These are phyloP conservation scores for Campoplex capitator DNA, from an alignment of 2,888 invertebrate species.

Conservation along the genomic window DNA sequence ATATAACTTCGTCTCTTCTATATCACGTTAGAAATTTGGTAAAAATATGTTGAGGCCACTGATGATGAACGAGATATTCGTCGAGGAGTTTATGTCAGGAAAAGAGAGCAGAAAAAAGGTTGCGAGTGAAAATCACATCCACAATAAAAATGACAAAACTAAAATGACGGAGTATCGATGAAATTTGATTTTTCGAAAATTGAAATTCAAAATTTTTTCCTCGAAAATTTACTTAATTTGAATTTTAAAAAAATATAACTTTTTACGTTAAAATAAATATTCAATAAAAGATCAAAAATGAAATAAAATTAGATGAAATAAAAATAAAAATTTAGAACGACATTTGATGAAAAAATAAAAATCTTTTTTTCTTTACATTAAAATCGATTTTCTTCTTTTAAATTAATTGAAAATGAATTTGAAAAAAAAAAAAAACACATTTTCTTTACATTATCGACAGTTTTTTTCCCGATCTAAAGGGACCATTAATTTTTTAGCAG, in stretches of 20 bases:
- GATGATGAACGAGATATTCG: constrained; percentile 17
- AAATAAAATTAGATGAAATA: too few species aligned
- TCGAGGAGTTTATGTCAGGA: background rate
- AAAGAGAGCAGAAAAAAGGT: background rate
- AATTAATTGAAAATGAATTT: too few species aligned
- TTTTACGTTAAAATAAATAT: too few species aligned
- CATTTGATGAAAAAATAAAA: too few species aligned
- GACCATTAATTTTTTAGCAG: background rate
- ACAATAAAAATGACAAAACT: background rate
- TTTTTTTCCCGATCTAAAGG: background rate
- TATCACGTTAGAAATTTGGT: constrained; percentile 11
- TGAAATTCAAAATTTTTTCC: background rate
- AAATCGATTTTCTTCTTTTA: too few species aligned
- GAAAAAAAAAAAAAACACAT: too few species aligned
- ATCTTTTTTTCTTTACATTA: too few species aligned
- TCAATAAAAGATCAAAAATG: too few species aligned
- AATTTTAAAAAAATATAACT: too few species aligned
- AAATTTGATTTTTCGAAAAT: background rate
- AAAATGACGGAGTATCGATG: background rate
- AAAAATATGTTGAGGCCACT: constrained; percentile 11
- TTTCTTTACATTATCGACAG: too few species aligned
- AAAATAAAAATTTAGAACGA: too few species aligned
- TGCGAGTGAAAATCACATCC: background rate
- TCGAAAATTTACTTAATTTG: background rate
- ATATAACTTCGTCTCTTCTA: background rate